Percentiles rank a stretch among this genome's conserved stretches.
Evolutionary conservation across 2,888 invertebrate genomes (phyloP).

Genomic region (Dusona sp.): DNA sequence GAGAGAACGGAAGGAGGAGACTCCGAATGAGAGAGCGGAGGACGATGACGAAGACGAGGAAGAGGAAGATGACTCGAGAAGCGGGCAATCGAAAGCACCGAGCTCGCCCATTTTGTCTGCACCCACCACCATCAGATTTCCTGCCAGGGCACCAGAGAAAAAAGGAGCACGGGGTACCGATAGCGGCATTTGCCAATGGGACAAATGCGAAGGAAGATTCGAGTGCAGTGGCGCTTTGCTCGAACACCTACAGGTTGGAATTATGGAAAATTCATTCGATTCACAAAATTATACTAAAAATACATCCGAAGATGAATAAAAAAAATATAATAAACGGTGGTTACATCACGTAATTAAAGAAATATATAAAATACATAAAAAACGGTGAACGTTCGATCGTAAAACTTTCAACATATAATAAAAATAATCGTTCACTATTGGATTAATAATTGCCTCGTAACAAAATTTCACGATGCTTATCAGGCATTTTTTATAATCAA

Average conservation of each 20-base stretch:
- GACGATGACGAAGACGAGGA: conserved; percentile 80
- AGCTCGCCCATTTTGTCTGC: conserved; percentile 92
- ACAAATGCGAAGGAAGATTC: conserved; percentile 91
- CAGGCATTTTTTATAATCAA: conserved; percentile 1
- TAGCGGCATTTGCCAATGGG: conserved; percentile 90
- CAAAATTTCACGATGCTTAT: not conserved
- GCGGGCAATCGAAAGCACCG: conserved; percentile 78
- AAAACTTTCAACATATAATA: conserved; percentile 9
- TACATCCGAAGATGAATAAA: not conserved
- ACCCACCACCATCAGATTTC: conserved; percentile 93
- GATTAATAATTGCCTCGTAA: conserved; percentile 9
- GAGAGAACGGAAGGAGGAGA: conserved; percentile 55
- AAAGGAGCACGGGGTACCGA: conserved; percentile 84
- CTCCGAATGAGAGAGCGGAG: conserved; percentile 63
- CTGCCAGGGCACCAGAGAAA: conserved; percentile 85
- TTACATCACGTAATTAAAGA: too few relatives aligned
- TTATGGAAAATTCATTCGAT: not conserved
- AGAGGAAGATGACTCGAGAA: conserved; percentile 81
- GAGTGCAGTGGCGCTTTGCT: conserved; percentile 93
- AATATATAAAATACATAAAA: not conserved
- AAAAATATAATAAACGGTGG: too few relatives aligned
- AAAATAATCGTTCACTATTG: conserved; percentile 12
- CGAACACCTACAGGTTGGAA: conserved; percentile 93
- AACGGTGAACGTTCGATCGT: conserved; percentile 1
- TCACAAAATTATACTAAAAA: not conserved